Base-by-base conservation (phyloP, 2,888 invertebrate genomes). In the Pecten maximus region DNA sequence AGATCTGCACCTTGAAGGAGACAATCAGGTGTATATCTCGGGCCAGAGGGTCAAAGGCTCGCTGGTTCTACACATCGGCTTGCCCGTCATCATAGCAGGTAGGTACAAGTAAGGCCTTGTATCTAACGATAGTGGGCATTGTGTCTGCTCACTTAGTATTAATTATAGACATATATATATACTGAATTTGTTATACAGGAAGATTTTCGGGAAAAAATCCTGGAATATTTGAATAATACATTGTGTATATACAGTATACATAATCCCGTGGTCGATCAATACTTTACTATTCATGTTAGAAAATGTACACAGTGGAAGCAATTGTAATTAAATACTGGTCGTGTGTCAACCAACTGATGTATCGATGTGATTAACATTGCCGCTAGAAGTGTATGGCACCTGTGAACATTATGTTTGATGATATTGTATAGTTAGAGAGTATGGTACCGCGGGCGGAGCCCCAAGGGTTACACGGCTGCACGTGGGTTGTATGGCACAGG, bases 51-150 rank as follows among this genome's bases (percentile, higher is more conserved):
- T 96, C 28, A 94, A 95, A 88, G 95, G 95, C 10, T 95, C 95
- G 16, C 91, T 96, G n/a, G 94, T 95, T 1, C 93, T 96, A 10
- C 95, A 95, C 88, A 94, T 95, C n/a, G 93, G 94, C 6, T 92
- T 95, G 6, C 95, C 95, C 2, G 94, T 96, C 23, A 95, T 95
- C n/a, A 95, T 96, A 40, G 95, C 95, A 92, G 95, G 95, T 96
- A 91, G 93, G 94, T 91, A 40, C 12, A n/a, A n/a, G 28, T 39
- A 87, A 48, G 44, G 88, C 50, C 87, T 48, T 28, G 19, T 87
- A 28, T 40, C 35, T 54, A 54, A 54, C 19, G 50, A 4, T 54
- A 54, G 6, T n/a, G n/a, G 28, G 44, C 12, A 44, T 28, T 28
- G 74, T 74, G 35, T 74, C 19, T 10, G 44, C 44, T 44, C 8